Evolutionary conservation across 1,140 invertebrate species (phyloP).

Genomic region (Armadillidium nasatum): DNA sequence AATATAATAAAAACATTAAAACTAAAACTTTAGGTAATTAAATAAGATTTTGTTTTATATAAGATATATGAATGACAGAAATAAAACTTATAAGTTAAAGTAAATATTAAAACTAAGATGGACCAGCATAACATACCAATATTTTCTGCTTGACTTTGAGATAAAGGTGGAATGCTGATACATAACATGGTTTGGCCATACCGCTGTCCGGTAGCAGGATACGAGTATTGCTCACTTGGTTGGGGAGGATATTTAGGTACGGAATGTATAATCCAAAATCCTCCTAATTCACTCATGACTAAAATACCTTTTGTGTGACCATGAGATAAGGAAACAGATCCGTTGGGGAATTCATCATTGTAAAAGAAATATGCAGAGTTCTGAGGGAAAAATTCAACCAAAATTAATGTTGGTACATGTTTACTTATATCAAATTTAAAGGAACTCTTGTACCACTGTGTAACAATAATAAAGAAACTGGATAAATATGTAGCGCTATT

Average conservation of each 20-base stretch:
- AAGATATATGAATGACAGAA: too few species aligned
- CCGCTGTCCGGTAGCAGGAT: constrained; percentile 63
- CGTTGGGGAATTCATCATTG: constrained; percentile 74
- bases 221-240: constrained; percentile 60
- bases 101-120: too few species aligned
- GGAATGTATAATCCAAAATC: constrained; percentile 87
- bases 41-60: too few species aligned
- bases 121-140: constrained; percentile 55
- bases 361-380: constrained; percentile 61
- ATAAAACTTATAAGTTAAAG: too few species aligned
- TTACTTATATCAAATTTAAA: neutral
- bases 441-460: too few species aligned
- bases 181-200: constrained; percentile 87
- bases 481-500: too few species aligned
- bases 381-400: constrained; percentile 34
- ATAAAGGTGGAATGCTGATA: constrained; percentile 60
- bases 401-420: constrained; percentile 43
- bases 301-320: constrained; percentile 84
- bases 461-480: too few species aligned
- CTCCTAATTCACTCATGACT: constrained; percentile 62
- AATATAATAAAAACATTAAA: too few species aligned
- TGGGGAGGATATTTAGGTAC: constrained; percentile 73
- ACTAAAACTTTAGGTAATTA: too few species aligned
- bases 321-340: constrained; percentile 51
- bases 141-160: constrained; percentile 58